Evolutionary conservation across 2,888 invertebrate genomes (phyloP).

Genomic region (Pristionchus mayeri): DNA sequence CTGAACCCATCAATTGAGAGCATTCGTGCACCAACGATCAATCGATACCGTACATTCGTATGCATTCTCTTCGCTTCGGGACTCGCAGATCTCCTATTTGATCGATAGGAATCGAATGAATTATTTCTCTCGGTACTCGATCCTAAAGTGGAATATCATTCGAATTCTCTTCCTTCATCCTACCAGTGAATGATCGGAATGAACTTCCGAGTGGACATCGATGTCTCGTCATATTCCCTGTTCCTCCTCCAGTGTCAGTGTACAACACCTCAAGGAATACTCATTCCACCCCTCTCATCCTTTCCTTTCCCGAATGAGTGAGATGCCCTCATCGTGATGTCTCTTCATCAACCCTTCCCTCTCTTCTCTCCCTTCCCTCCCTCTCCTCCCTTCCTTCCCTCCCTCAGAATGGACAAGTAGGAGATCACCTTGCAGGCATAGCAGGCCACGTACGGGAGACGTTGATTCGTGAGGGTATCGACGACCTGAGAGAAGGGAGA

Average conservation of each 20-base stretch:
- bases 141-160: neutral
- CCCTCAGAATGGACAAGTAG: neutral
- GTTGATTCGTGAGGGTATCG: slow-evolving; percentile 68
- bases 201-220: slow-evolving; percentile 66
- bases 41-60: slow-evolving; percentile 39
- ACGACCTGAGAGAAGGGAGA: slow-evolving; percentile 61
- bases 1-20: neutral
- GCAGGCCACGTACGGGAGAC: slow-evolving; percentile 74
- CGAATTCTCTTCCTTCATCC: neutral
- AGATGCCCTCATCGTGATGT: too few relatives aligned
- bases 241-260: slow-evolving; percentile 75
- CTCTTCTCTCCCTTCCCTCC: neutral
- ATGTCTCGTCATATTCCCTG: slow-evolving; percentile 75
- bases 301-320: neutral
- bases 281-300: neutral
- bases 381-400: neutral
- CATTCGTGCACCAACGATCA: neutral
- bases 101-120: slow-evolving; percentile 45
- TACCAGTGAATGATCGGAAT: slow-evolving; percentile 42
- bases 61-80: slow-evolving; percentile 47
- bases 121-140: slow-evolving; percentile 43
- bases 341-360: neutral
- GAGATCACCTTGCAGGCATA: slow-evolving; percentile 71
- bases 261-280: slow-evolving; percentile 64
- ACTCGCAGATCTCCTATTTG: slow-evolving; percentile 20